These are phyloP conservation scores for Caenorhabditis becei DNA, from an alignment of 2,888 invertebrate genomes.

Conservation along the genomic window DNA sequence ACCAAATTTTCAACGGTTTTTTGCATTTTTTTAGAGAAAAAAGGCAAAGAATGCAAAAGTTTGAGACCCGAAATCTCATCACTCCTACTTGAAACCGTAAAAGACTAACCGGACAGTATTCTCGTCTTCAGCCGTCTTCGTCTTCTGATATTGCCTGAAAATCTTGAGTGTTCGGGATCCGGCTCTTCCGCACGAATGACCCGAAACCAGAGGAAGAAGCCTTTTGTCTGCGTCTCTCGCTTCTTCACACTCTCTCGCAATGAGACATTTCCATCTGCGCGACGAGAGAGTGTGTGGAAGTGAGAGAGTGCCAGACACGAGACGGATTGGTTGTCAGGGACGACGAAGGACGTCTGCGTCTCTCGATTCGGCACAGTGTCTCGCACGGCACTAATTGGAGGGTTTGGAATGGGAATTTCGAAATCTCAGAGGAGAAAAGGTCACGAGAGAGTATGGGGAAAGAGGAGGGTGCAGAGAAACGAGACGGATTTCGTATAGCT, in stretches of 20 bases:
- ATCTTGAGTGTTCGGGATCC: constrained; percentile 20
- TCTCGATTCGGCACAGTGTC: no score
- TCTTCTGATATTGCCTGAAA: constrained; percentile 49
- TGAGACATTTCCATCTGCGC: constrained; percentile 31
- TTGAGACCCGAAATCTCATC: no score
- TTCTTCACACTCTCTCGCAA: constrained; percentile 18
- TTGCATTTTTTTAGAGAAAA: no score
- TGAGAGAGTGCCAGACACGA: background rate
- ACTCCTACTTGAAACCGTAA: no score
- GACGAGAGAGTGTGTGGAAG: background rate
- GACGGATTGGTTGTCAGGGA: constrained; percentile 23
- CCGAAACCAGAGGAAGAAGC: constrained; percentile 23
- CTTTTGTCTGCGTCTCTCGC: constrained; percentile 17
- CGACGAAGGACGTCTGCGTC: background rate
- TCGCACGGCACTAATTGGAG: constrained; percentile 18
- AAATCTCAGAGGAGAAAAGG: background rate
- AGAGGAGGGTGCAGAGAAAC: constrained; percentile 9
- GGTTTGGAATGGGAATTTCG: background rate
- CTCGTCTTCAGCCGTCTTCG: background rate
- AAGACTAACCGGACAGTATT: constrained; percentile 21
- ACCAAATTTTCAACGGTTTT: no score
- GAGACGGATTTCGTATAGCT: background rate
- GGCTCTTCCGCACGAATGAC: background rate
- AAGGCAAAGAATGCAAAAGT: no score
- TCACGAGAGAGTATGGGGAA: constrained; percentile 16